These are phyloP conservation scores for Noctua pronuba DNA, from an alignment of 2,888 invertebrate species.

Conservation along the genomic window DNA sequence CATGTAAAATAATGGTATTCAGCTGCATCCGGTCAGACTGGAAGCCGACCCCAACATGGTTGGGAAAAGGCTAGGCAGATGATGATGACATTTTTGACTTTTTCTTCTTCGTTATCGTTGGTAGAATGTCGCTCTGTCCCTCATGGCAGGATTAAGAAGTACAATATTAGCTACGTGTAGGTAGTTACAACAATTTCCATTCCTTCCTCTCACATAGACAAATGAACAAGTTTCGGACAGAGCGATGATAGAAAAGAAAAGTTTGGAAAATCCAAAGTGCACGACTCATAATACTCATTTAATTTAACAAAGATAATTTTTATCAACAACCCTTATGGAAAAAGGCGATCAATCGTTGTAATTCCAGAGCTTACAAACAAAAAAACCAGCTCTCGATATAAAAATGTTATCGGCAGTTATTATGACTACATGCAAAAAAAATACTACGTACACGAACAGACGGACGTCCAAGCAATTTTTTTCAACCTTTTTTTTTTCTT, in stretches of 20 bases:
- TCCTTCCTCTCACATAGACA: background rate
- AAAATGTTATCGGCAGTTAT: background rate
- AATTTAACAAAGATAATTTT: background rate
- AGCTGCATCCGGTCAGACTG: background rate
- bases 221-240: background rate
- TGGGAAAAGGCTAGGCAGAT: background rate
- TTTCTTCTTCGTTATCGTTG: background rate
- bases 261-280: background rate
- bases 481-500: background rate
- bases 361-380: background rate
- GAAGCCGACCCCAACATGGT: background rate
- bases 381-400: background rate
- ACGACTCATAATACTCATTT: background rate
- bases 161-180: background rate
- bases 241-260: background rate
- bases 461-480: background rate
- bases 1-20: too few species aligned
- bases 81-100: background rate
- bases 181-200: background rate
- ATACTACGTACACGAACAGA: background rate
- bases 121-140: background rate
- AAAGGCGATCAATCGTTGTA: background rate
- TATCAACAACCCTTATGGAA: background rate
- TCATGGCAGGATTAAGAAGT: background rate
- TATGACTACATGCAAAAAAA: background rate